A percentile compares a stretch with the other conserved stretches of the same genome.
phyloP scores from a whole-genome alignment of 2,888 invertebrate species.

The Thecophora atra region DNA sequence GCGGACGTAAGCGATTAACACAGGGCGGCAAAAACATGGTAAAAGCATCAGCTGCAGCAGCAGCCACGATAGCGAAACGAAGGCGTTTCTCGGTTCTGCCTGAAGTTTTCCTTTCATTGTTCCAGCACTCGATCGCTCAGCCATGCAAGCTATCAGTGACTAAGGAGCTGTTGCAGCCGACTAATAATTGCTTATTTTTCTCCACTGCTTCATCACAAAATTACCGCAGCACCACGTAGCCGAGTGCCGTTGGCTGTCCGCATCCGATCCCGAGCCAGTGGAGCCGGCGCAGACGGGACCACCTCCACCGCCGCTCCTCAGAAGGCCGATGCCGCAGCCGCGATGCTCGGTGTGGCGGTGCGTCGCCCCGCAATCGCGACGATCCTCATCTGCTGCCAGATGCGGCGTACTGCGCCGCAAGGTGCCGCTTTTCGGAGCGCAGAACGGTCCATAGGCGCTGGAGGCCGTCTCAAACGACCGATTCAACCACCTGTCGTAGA shows the following conservation, averaged over 20 bases:
- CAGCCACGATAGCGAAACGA: no score
- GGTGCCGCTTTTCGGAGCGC: conserved; percentile 57
- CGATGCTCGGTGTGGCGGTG: conserved; percentile 39
- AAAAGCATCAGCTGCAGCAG: conserved; percentile 21
- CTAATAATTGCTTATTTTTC: conserved; percentile 79
- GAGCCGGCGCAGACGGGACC: conserved; percentile 26
- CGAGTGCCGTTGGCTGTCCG: conserved; percentile 60
- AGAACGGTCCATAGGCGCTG: conserved; percentile 55
- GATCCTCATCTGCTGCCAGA: conserved; percentile 51
- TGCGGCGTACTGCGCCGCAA: conserved; percentile 65
- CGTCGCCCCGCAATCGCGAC: conserved; percentile 40
- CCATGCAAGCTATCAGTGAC: conserved; percentile 36
- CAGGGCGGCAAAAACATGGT: neutral
- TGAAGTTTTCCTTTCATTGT: conserved; percentile 32
- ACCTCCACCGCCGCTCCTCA: conserved; percentile 22
- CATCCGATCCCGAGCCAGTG: conserved; percentile 14
- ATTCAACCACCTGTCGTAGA: conserved; percentile 65
- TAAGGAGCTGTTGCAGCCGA: conserved; percentile 43
- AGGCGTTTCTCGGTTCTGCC: no score
- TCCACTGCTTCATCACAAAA: conserved; percentile 79
- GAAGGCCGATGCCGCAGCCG: conserved; percentile 42
- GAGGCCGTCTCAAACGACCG: conserved; percentile 64
- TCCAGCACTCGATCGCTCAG: conserved; percentile 21
- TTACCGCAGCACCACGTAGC: conserved; percentile 80
- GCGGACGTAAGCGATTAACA: conserved; percentile 4